phyloP scores from a whole-genome alignment of 64 coral and sea anemone species.

The Catalaphyllia jardinei region DNA sequence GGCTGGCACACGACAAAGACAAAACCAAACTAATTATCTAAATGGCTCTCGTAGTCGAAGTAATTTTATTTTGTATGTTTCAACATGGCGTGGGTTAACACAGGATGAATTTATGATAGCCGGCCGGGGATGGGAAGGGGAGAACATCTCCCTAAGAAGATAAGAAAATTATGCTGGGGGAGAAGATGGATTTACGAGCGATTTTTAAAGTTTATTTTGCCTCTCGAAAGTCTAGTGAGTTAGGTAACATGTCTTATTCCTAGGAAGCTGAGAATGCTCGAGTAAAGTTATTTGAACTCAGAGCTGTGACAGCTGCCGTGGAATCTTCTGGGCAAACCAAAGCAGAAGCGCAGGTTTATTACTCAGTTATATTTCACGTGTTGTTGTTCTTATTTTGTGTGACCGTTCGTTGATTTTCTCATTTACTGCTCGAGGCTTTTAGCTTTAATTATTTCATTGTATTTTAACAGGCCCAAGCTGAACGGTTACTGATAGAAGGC shows the following conservation, averaged over 20 bases:
- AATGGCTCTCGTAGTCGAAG: no score
- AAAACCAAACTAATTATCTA: no score
- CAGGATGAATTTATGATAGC: no score
- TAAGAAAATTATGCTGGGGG: no score
- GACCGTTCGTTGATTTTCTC: background rate
- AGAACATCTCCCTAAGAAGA: no score
- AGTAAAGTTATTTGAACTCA: conserved; percentile 81
- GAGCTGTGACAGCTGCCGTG: conserved; percentile 87
- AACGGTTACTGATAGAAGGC: conserved; percentile 85
- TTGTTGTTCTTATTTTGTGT: background rate
- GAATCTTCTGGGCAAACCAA: conserved; percentile 92
- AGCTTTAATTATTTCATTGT: background rate
- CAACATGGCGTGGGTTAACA: no score
- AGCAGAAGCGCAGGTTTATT: conserved; percentile 71
- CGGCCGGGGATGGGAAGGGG: no score
- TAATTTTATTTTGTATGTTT: no score
- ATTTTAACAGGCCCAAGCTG: conserved; percentile 75
- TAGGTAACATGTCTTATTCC: no score
- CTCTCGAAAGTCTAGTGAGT: background rate
- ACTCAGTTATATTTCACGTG: background rate
- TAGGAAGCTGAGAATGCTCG: conserved; percentile 93
- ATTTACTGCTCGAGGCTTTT: background rate
- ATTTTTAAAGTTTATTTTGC: no score
- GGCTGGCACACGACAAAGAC: no score
- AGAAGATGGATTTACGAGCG: no score